These are phyloP conservation scores for Carposina sasakii DNA, from an alignment of 1,140 invertebrate genomes.

Conservation along the genomic window DNA sequence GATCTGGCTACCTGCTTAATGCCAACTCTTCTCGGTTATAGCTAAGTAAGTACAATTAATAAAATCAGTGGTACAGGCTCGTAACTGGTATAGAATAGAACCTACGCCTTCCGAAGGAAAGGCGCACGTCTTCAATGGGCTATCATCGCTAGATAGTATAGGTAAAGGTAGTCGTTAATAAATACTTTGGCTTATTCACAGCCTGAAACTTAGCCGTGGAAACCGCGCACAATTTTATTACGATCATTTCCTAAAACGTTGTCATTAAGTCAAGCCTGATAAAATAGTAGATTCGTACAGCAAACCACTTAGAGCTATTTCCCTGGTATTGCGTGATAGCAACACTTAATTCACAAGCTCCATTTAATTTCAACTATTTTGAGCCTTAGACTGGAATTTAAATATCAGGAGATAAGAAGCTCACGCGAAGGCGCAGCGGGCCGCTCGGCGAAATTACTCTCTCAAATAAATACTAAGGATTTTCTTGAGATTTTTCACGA, in stretches of 20 bases:
- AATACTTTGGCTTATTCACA: no score
- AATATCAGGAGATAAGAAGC: slow-evolving; percentile 68
- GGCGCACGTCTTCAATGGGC: no score
- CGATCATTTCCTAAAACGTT: slow-evolving; percentile 9
- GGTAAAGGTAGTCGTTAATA: no score
- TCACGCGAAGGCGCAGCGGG: slow-evolving; percentile 44
- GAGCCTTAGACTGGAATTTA: slow-evolving; percentile 67
- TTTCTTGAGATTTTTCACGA: slow-evolving; percentile 11
- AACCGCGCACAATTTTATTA: no score
- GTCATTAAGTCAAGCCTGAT: slow-evolving; percentile 45
- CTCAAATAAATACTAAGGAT: slow-evolving; percentile 42
- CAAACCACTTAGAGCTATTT: slow-evolving; percentile 64
- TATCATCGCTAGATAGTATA: no score
- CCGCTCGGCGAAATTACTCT: slow-evolving; percentile 48
- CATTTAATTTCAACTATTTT: slow-evolving; percentile 72
- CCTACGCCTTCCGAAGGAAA: no score
- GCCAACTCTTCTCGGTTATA: no score
- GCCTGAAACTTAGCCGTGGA: no score
- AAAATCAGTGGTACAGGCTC: no score
- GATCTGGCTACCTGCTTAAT: no score
- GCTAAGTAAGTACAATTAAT: no score
- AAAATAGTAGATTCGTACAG: slow-evolving; percentile 50
- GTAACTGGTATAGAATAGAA: no score
- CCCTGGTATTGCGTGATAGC: slow-evolving; percentile 64
- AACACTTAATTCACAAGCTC: slow-evolving; percentile 71